Evolutionary conservation across 2,113 vertebrate genomes (phyloP).

Genomic region (Anser brachyrhynchus): DNA sequence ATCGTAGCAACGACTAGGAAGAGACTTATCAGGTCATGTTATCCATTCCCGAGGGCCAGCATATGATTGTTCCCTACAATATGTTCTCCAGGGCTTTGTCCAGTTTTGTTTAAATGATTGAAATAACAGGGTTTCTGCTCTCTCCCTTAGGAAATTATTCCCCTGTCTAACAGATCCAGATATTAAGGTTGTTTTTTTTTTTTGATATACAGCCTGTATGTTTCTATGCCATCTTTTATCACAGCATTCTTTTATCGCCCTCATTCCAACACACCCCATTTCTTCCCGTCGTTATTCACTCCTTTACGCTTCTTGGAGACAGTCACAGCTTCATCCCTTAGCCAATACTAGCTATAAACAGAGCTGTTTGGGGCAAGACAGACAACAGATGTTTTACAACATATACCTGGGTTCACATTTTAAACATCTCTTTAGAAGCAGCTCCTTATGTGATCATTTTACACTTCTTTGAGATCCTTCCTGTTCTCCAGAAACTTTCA

Average conservation of each 20-base stretch:
- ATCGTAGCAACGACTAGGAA: neutral
- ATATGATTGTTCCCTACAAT: conserved; percentile 18
- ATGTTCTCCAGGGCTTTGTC: conserved; percentile 56
- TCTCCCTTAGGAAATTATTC: conserved; percentile 36
- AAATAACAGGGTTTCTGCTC: conserved; percentile 40
- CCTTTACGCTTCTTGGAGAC: neutral
- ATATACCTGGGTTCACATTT: neutral
- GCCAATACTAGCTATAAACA: neutral
- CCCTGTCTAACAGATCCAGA: neutral
- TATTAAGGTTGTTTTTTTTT: conserved; percentile 18
- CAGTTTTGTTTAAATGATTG: conserved; percentile 61
- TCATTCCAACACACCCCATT: neutral
- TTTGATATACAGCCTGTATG: conserved; percentile 16
- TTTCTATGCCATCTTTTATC: conserved; percentile 4
- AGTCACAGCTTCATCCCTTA: neutral
- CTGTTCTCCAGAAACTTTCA: neutral
- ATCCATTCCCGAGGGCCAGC: neutral
- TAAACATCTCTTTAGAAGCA: neutral
- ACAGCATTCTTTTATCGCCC: neutral
- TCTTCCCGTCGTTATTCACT: neutral
- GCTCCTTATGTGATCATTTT: neutral
- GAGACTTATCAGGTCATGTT: conserved; percentile 44
- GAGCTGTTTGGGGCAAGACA: neutral
- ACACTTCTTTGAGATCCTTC: neutral
- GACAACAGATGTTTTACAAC: neutral